Evolutionary conservation across 2,888 invertebrate genomes (phyloP).

Genomic region (Drosophila falleni): DNA sequence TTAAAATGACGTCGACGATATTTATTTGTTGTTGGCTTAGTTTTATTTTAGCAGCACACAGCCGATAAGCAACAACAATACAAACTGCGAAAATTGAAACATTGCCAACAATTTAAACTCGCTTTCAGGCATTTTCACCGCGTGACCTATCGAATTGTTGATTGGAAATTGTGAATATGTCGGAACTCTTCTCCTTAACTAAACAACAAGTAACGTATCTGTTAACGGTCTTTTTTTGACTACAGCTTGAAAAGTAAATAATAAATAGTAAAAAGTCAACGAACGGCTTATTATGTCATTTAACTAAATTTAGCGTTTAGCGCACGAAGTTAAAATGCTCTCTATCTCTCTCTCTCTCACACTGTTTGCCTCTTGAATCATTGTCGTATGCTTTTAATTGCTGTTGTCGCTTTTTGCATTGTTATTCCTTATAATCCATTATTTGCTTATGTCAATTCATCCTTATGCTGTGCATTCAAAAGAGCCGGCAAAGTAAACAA

Average conservation of each 20-base stretch:
- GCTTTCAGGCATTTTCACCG: conserved; percentile 64
- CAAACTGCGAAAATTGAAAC: conserved; percentile 49
- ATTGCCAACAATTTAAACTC: conserved; percentile 51
- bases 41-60: conserved; percentile 48
- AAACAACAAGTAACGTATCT: neutral
- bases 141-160: conserved; percentile 64
- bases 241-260: conserved; percentile 50
- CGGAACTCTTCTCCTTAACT: neutral
- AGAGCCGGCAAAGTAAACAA: conserved; percentile 70
- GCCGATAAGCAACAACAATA: conserved; percentile 33
- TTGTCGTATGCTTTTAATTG: conserved; percentile 38
- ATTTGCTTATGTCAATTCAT: conserved; percentile 29
- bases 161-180: neutral
- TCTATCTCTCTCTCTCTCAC: conserved; percentile 26
- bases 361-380: conserved; percentile 6
- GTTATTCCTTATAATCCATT: conserved; percentile 35
- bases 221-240: conserved; percentile 31
- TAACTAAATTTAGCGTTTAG: conserved; percentile 72
- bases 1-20: conserved; percentile 64
- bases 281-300: conserved; percentile 73
- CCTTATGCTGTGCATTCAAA: conserved; percentile 35
- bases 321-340: conserved; percentile 39
- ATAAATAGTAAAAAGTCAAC: conserved; percentile 15
- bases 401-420: conserved; percentile 18
- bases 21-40: conserved; percentile 44